These are phyloP conservation scores for Ommatoiulus sabulosus DNA, from an alignment of 2,888 invertebrate genomes.

Conservation along the genomic window DNA sequence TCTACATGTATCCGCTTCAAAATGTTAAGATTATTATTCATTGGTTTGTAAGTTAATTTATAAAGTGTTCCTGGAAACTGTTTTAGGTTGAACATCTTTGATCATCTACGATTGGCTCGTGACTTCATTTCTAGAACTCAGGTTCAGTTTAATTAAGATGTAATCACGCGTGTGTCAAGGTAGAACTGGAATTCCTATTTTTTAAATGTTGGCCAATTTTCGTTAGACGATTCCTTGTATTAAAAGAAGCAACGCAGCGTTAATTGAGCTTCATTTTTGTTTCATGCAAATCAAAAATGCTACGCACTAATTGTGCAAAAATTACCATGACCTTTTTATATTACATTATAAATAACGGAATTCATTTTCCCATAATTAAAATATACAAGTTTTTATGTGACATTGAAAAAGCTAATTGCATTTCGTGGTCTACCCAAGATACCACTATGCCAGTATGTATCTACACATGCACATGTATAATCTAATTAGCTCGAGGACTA, in stretches of 20 bases:
- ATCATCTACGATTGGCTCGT: too few species aligned
- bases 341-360: not conserved
- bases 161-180: too few species aligned
- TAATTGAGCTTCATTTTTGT: not conserved
- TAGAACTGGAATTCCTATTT: too few species aligned
- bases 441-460: not conserved
- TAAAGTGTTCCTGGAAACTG: not conserved
- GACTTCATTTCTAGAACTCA: too few species aligned
- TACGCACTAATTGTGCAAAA: not conserved
- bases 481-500: too few species aligned
- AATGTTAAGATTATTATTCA: not conserved
- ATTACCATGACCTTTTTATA: not conserved
- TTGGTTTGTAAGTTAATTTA: not conserved
- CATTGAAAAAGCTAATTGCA: not conserved
- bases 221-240: too few species aligned
- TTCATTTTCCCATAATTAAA: not conserved
- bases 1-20: not conserved
- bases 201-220: too few species aligned
- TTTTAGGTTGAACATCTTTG: not conserved
- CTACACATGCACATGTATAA: too few species aligned
- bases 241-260: too few species aligned
- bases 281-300: not conserved
- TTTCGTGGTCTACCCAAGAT: not conserved
- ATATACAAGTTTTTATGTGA: not conserved
- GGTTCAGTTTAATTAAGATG: too few species aligned